phyloP scores from a whole-genome alignment of 1,140 invertebrate species.

The Galleria mellonella region DNA sequence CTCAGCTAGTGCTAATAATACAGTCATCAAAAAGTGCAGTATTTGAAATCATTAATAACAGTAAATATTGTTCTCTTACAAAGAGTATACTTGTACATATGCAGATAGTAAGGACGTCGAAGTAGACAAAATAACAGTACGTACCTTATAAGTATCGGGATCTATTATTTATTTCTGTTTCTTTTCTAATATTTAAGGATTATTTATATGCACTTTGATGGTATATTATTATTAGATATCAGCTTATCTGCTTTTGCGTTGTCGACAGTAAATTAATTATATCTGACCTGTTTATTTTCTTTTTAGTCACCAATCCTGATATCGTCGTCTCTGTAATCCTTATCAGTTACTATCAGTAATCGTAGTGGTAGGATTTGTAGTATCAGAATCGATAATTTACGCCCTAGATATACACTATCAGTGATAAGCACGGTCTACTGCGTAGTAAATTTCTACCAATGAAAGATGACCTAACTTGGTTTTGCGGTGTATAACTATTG shows the following conservation, averaged over 20 bases:
- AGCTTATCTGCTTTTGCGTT: constrained; percentile 13
- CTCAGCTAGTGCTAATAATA: too few relatives aligned
- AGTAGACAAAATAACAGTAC: too few relatives aligned
- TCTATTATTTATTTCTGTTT: too few relatives aligned
- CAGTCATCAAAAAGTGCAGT: too few relatives aligned
- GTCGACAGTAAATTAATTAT: constrained; percentile 30
- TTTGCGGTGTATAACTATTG: background rate
- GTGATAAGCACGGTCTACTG: constrained; percentile 6
- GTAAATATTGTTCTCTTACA: too few relatives aligned
- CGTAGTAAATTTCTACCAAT: constrained; percentile 16
- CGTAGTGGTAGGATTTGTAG: constrained; percentile 1
- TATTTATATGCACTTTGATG: too few relatives aligned
- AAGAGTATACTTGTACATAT: too few relatives aligned
- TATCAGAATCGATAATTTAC: background rate
- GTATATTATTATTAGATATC: constrained; percentile 13
- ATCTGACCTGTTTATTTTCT: constrained; percentile 2
- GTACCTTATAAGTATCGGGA: too few relatives aligned
- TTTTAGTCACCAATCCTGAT: background rate
- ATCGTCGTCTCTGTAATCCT: background rate
- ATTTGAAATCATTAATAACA: too few relatives aligned
- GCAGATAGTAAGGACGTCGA: too few relatives aligned
- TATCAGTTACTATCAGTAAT: background rate
- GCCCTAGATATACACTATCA: constrained; percentile 1
- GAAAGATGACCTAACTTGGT: background rate
- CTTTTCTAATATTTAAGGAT: too few relatives aligned